phyloP scores from a whole-genome alignment of 2,888 invertebrate species.

The Drosophila robusta region DNA sequence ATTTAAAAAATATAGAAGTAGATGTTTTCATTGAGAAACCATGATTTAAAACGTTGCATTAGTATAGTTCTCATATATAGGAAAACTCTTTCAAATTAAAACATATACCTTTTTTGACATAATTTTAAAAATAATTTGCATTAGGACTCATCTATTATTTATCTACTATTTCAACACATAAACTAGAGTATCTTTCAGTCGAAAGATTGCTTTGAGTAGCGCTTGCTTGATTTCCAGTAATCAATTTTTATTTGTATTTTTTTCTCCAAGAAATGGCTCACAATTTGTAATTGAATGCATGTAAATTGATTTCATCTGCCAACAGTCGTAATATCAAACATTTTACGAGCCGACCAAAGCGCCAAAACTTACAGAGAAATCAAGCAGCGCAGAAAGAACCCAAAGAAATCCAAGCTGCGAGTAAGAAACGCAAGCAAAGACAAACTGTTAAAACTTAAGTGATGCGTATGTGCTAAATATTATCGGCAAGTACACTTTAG shows the following conservation, averaged over 20 bases:
- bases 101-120: no score
- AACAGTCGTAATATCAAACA: slow-evolving; percentile 52
- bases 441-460: slow-evolving; percentile 41
- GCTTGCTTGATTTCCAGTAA: neutral
- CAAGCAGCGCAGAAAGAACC: neutral
- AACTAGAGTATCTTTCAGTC: slow-evolving; percentile 1
- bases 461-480: slow-evolving; percentile 72
- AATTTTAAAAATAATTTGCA: no score
- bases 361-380: slow-evolving; percentile 41
- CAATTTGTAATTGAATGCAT: slow-evolving; percentile 81
- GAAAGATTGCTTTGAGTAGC: neutral
- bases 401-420: neutral
- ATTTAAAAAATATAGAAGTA: no score
- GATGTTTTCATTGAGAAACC: no score
- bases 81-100: no score
- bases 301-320: slow-evolving; percentile 78
- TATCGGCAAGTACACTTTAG: slow-evolving; percentile 82
- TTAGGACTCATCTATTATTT: no score
- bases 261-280: slow-evolving; percentile 58
- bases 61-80: no score
- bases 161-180: no score
- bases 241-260: neutral
- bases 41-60: no score
- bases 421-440: neutral
- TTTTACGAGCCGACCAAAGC: slow-evolving; percentile 53